phyloP scores from a whole-genome alignment of 2,113 vertebrate species.

The Callopanchax toddi region DNA sequence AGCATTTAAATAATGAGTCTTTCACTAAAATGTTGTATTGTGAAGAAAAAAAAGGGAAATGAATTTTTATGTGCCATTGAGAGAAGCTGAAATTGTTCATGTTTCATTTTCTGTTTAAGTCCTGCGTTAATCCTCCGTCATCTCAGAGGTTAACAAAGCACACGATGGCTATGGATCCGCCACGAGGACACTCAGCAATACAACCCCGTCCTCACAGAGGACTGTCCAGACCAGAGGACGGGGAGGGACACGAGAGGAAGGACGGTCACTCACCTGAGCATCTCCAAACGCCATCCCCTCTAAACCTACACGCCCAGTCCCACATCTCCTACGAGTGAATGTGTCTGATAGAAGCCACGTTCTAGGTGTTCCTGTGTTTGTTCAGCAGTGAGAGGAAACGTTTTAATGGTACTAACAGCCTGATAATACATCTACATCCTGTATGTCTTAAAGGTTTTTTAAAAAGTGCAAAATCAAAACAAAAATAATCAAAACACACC shows the following conservation, averaged over 20 bases:
- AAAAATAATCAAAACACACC: conserved; percentile 43
- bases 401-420: conserved; percentile 57
- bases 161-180: conserved; percentile 51
- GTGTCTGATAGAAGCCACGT: conserved; percentile 12
- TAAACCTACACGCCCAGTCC: conserved; percentile 38
- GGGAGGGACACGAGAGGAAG: conserved; percentile 4
- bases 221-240: conserved; percentile 17
- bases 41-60: no score
- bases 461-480: conserved; percentile 48
- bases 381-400: conserved; percentile 22
- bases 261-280: conserved; percentile 33
- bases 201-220: conserved; percentile 35
- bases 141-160: conserved; percentile 62
- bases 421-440: conserved; percentile 53
- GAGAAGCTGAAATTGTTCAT: conserved; percentile 19
- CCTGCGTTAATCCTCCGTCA: conserved; percentile 37
- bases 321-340: conserved; percentile 38
- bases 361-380: conserved; percentile 27
- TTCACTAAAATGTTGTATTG: conserved; percentile 16
- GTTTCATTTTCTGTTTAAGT: conserved; percentile 17
- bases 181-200: conserved; percentile 65
- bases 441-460: conserved; percentile 52
- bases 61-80: conserved; percentile 47
- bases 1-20: conserved; percentile 55
- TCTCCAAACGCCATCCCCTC: conserved; percentile 27